Base-by-base conservation (phyloP, 2,113 vertebrate genomes). In the Corythoichthys haematopterus region DNA sequence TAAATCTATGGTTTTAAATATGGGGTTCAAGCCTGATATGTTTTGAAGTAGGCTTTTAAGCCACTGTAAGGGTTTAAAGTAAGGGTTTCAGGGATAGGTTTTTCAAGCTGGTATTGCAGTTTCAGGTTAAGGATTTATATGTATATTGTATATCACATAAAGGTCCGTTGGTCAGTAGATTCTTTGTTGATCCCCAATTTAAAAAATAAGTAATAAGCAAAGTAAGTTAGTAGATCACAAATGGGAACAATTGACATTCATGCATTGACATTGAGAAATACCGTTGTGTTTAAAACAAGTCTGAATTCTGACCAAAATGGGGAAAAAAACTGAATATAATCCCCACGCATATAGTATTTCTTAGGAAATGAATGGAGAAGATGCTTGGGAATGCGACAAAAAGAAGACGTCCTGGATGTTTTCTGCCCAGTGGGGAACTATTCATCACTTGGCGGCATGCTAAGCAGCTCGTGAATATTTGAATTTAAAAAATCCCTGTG, bases 401-500 rank as follows among this genome's bases (percentile, higher is more conserved):
- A 46, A 62, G 13, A 45, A 46, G 12, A 20, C 35, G 15, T 38
- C 28, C n/a, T 63, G 8, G 16, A 52, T 69, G 65, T 69, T 72
- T 35, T 20, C 48, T 59, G 13, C 47, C 38, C 12, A 52, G 56
- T 66, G 65, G 46, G 55, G 9, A 62, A 28, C 60, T 46, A 46
- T 62, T 62, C 60, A 46, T 62, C 6, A 8, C n/a, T 33, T 5
- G 12, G 20, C 60, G 43, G 40, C 60, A 14, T 28, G 40, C 60
- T 43, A 46, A 46, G 58, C 60, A 46, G 43, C 43, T 62, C 37
- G 20, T 33, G 40, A 38, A 37, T 36, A 47, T 67, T 15, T 45
- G 38, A 11, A 40, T 66, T 67, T 51, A 35, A 36, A 14, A 36
- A 74, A 8, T 55, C 67, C 35, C 69, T 36, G 53, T 55, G 53